These are phyloP conservation scores for Pardosa pseudoannulata DNA, from an alignment of 2,888 invertebrate species.

Conservation along the genomic window DNA sequence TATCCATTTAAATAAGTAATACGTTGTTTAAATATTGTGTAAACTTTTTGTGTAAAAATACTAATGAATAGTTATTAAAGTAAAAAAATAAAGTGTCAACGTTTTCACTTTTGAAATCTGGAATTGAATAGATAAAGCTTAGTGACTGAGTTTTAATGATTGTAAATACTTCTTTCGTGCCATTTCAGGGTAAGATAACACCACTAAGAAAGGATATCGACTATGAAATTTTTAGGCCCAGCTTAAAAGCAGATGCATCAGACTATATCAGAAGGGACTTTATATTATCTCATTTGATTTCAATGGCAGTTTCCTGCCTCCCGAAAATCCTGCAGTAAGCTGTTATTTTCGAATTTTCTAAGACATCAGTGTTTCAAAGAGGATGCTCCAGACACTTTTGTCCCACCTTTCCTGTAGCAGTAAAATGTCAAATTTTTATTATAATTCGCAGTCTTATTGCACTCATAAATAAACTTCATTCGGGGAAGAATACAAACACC, in stretches of 20 bases:
- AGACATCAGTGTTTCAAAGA: background rate
- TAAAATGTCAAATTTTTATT: conserved; percentile 20
- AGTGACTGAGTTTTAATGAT: too few relatives aligned
- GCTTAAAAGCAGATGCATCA: background rate
- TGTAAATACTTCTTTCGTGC: too few relatives aligned
- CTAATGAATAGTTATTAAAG: too few relatives aligned
- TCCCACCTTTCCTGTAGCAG: background rate
- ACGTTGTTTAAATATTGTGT: too few relatives aligned
- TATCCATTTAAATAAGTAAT: too few relatives aligned
- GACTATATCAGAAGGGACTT: background rate
- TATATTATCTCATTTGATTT: background rate
- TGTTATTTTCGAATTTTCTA: background rate
- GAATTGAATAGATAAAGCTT: too few relatives aligned
- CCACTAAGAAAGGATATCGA: too few relatives aligned
- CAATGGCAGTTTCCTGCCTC: background rate
- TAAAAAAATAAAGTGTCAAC: too few relatives aligned
- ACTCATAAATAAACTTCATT: conserved; percentile 27
- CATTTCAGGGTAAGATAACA: too few relatives aligned
- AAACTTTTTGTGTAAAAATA: too few relatives aligned
- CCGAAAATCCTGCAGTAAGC: background rate
- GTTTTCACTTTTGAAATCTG: too few relatives aligned
- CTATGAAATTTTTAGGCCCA: too few relatives aligned
- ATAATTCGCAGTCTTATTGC: conserved; percentile 23
- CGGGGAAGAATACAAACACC: conserved; percentile 40
- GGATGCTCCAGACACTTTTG: conserved; percentile 24